Percentiles rank a stretch among this genome's conserved stretches.
Conservation (phyloP, 2,113 vertebrate species). For the Genyomyrus donnyi region DNA sequence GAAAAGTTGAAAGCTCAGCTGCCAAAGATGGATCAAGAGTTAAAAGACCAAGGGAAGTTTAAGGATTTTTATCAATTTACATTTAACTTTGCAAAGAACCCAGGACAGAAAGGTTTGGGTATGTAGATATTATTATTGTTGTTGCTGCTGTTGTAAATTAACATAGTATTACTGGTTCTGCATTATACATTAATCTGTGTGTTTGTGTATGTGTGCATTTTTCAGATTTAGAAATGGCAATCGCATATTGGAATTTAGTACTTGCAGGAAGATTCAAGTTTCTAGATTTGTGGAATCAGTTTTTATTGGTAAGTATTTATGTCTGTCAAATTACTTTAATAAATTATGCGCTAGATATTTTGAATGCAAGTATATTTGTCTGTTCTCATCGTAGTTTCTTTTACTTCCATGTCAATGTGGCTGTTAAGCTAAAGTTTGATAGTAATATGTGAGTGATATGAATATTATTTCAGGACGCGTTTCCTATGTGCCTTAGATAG, state of each 20-base stretch:
- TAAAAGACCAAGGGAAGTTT: conserved; percentile 78
- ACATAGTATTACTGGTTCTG: neutral
- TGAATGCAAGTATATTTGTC: neutral
- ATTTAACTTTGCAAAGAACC: conserved; percentile 83
- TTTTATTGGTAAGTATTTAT: conserved; percentile 76
- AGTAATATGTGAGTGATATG: neutral
- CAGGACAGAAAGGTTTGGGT: conserved; percentile 81
- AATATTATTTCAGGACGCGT: neutral
- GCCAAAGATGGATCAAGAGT: conserved; percentile 82
- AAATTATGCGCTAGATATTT: neutral
- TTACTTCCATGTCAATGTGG: neutral
- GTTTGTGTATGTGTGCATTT: conserved; percentile 54
- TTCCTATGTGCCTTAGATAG: neutral
- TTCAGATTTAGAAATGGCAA: conserved; percentile 86
- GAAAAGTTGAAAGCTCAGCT: conserved; percentile 79
- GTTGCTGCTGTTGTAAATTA: neutral
- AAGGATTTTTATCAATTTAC: conserved; percentile 87
- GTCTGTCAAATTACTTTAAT: neutral
- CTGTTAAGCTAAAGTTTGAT: neutral
- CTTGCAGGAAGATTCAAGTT: conserved; percentile 86
- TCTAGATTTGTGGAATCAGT: conserved; percentile 84
- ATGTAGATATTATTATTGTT: conserved; percentile 40
- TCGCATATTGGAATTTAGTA: conserved; percentile 86
- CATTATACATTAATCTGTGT: neutral
- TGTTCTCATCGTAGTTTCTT: neutral